A percentile compares a stretch with the other conserved stretches of the same genome.
These are phyloP conservation scores for Marmota monax DNA, from an alignment of 2,113 vertebrate species.

Conservation along the genomic window DNA sequence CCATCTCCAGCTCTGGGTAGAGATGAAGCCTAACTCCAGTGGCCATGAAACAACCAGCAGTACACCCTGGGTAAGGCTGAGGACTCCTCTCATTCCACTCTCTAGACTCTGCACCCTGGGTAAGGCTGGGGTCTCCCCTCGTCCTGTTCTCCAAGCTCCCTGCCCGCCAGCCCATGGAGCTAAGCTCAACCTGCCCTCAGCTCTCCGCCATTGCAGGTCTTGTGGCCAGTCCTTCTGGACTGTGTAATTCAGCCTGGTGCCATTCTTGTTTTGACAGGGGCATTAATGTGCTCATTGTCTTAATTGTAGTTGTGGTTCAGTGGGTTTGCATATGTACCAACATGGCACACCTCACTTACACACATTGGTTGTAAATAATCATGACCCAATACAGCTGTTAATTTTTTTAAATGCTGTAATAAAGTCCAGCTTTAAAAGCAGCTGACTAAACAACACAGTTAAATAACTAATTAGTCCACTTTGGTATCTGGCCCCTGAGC, in stretches of 20 bases:
- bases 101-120: too few relatives aligned
- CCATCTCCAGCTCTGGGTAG: too few relatives aligned
- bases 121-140: too few relatives aligned
- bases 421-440: neutral
- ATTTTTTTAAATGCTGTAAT: neutral
- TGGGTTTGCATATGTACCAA: neutral
- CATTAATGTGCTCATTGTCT: neutral
- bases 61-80: too few relatives aligned
- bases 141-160: too few relatives aligned
- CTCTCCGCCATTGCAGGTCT: neutral
- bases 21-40: too few relatives aligned
- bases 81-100: too few relatives aligned
- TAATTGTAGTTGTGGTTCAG: neutral
- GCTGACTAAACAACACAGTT: neutral
- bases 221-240: neutral
- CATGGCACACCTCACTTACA: neutral
- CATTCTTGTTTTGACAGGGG: too few relatives aligned
- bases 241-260: too few relatives aligned
- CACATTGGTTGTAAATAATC: neutral
- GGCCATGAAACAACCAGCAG: too few relatives aligned
- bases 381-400: neutral
- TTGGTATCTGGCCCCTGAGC: neutral
- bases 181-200: too few relatives aligned
- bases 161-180: accelerated
- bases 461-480: neutral